Evolutionary conservation across 2,113 vertebrate genomes (phyloP).

Genomic region (Trematocara macrostoma): DNA sequence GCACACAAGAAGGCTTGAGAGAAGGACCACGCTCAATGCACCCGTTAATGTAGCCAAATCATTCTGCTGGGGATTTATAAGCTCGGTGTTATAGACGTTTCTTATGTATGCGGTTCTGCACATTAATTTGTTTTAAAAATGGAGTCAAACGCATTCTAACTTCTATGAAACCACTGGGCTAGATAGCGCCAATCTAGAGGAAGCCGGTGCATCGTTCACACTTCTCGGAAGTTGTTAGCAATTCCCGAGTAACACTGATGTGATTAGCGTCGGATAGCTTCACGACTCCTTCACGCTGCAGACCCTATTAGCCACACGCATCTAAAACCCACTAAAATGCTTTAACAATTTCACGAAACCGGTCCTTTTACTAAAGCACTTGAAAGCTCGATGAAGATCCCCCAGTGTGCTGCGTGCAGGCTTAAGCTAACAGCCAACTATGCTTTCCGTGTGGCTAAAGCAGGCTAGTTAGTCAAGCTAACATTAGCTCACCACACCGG

Average conservation of each 20-base stretch:
- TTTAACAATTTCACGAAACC: neutral
- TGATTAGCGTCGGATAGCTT: neutral
- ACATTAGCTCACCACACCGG: slow-evolving; percentile 22
- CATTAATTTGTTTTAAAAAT: neutral
- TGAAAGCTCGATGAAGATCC: neutral
- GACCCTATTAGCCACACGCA: neutral
- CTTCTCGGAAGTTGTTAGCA: slow-evolving; percentile 23
- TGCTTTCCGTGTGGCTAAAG: neutral
- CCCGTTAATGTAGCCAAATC: neutral
- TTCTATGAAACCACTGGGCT: neutral
- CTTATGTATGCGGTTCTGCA: neutral
- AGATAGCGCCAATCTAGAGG: neutral
- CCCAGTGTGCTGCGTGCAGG: neutral
- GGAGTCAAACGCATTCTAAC: neutral
- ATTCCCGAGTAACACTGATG: neutral
- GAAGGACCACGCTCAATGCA: neutral
- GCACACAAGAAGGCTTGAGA: neutral
- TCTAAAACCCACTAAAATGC: neutral
- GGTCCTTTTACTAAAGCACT: too few relatives aligned
- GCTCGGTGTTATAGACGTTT: neutral
- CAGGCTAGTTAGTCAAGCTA: slow-evolving; percentile 14
- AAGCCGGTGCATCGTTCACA: neutral
- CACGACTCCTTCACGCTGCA: neutral
- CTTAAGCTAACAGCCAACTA: slow-evolving; percentile 6
- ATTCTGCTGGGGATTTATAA: neutral